Conservation (phyloP, 2,113 vertebrate species). For the Alethe castanea region DNA sequence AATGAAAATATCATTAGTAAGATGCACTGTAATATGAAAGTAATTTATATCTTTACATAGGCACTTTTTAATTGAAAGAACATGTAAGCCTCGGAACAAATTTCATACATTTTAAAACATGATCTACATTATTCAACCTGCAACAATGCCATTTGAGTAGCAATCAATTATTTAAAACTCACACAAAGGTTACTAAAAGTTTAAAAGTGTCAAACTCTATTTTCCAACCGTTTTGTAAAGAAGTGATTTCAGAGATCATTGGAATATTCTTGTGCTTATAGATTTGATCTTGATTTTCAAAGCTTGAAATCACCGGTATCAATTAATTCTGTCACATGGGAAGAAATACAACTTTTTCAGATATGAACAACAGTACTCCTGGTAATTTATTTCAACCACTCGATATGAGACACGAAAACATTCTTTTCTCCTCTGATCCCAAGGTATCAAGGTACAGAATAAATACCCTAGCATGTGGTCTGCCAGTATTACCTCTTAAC, state of each 20-base stretch:
- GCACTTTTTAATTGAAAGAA: background rate
- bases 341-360: background rate
- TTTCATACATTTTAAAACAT: background rate
- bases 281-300: background rate
- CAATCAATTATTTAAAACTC: background rate
- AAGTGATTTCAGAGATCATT: background rate
- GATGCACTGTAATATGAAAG: background rate
- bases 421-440: background rate
- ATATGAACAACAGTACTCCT: fast-evolving
- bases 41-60: background rate
- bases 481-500: background rate
- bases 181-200: background rate
- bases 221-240: background rate
- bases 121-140: background rate
- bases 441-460: background rate
- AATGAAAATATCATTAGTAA: background rate
- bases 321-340: background rate
- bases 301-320: background rate
- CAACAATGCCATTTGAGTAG: background rate
- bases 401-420: background rate
- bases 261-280: background rate
- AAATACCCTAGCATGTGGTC: background rate
- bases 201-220: background rate
- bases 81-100: background rate
- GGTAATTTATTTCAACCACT: background rate